Evolutionary conservation across 2,888 invertebrate genomes (phyloP), one percentile per base, ranked within the genome.

Genomic region (Ptilodon capucinus): DNA sequence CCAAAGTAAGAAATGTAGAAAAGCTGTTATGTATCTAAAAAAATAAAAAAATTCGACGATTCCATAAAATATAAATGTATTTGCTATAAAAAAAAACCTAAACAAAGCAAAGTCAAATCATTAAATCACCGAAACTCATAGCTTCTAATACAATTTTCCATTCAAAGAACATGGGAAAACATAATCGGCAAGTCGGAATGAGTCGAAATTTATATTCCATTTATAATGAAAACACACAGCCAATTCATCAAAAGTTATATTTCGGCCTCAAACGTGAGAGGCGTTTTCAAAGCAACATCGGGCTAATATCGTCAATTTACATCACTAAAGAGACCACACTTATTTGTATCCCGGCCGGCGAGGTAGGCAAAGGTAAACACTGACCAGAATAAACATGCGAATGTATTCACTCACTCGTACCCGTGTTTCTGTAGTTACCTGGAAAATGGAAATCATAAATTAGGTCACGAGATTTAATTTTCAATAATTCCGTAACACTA

Each of bases 391-490:
- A 68, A 64, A 67, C 68, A 64, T 30, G 50, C 46, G 49, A 40
- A 25, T 40, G 40, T 42, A 43, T 51, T 51, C 57, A 59, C 64
- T 64, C 61, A 58, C 59, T 53, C 51, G 23, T 19, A 19, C 19
- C 19, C n/a, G 18, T 19, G 38, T 51, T 32, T 38, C 54, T 32
- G 54, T 55, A 50, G 57, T 68, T 74, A 74, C 74, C 73, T 74
- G 73, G 59, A 74, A 73, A 58, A 25, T 57, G 51, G 64, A 67
- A 66, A 66, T 57, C 51, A 60, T 58, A 57, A 49, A 51, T 53
- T 57, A 51, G 60, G 57, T 44, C 44, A 32, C 16, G 42, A 13
- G 16, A 35, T 21, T 42, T 35, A 9, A 23, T 21, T 32, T 28
- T 28, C n/a, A 28, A 28, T 28, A 2, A 28, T 28, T 28, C 28